Percentiles rank a stretch among this genome's conserved stretches.
These are phyloP conservation scores for Dissostichus mawsoni DNA, from an alignment of 2,113 vertebrate species.

Conservation along the genomic window DNA sequence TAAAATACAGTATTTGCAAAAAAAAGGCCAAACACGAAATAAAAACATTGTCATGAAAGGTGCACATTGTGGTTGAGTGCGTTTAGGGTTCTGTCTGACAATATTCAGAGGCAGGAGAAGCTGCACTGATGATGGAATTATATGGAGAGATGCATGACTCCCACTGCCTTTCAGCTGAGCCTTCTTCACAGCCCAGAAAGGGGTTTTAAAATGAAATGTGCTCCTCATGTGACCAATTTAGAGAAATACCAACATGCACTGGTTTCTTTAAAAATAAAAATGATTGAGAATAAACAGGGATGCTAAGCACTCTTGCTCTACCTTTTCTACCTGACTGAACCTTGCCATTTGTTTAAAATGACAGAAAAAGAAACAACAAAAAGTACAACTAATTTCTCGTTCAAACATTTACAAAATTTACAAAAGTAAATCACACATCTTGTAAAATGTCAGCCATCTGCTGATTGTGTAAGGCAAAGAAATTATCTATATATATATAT, in stretches of 20 bases:
- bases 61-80: constrained; percentile 11
- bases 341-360: constrained; percentile 46
- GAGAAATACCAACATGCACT: constrained; percentile 21
- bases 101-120: constrained; percentile 4
- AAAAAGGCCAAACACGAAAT: constrained; percentile 19
- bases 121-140: constrained; percentile 28
- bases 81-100: constrained; percentile 24
- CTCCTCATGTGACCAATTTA: constrained; percentile 19
- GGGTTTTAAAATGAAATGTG: constrained; percentile 15
- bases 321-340: constrained; percentile 45
- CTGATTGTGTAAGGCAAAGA: constrained; percentile 82
- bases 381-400: constrained; percentile 70
- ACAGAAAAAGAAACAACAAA: constrained; percentile 48
- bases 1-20: constrained; percentile 49
- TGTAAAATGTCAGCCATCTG: constrained; percentile 80
- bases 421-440: constrained; percentile 79
- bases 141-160: background rate
- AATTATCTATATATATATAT: constrained; percentile 32
- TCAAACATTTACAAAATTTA: constrained; percentile 86
- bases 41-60: constrained; percentile 15
- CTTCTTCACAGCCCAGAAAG: constrained; percentile 28
- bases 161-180: constrained; percentile 14
- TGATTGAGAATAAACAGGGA: constrained; percentile 40
- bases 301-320: constrained; percentile 42
- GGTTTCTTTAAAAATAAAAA: constrained; percentile 30